Conservation (phyloP, 2,113 vertebrate genomes). For the Hippolais icterina region DNA sequence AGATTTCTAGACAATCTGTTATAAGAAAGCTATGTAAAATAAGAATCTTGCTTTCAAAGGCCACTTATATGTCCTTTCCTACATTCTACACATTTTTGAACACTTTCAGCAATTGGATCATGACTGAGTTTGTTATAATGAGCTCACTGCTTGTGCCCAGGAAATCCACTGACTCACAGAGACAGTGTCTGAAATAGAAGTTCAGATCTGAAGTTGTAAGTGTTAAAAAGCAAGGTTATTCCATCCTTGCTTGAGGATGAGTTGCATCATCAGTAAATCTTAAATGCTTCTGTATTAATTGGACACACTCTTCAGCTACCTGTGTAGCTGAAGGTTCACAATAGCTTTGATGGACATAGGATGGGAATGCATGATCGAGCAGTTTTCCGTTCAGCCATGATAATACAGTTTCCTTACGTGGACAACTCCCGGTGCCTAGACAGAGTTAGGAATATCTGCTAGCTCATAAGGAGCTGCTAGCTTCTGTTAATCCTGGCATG, state of each 20-base stretch:
- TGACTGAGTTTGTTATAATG: not conserved
- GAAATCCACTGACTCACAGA: not conserved
- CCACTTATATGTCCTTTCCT: not conserved
- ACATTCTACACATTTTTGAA: not conserved
- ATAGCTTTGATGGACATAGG: not conserved
- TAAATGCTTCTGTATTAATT: not conserved
- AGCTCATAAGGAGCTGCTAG: not conserved
- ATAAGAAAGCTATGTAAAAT: not conserved
- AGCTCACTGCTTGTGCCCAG: not conserved
- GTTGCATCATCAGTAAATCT: not conserved
- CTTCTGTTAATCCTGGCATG: not conserved
- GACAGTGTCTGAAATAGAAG: not conserved
- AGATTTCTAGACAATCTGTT: not conserved
- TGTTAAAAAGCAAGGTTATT: not conserved
- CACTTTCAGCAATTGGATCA: not conserved
- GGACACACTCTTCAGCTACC: not conserved
- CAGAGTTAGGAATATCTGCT: not conserved
- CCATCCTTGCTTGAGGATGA: not conserved
- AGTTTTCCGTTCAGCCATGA: fast-evolving
- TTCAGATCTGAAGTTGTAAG: not conserved
- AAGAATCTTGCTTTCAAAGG: not conserved
- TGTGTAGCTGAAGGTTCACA: not conserved
- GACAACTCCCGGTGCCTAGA: not conserved
- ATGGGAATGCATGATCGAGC: not conserved
- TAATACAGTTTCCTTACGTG: not conserved